Percentiles rank a stretch among this genome's conserved stretches.
Evolutionary conservation across 2,113 vertebrate genomes (phyloP).

Genomic region (Lota lota): DNA sequence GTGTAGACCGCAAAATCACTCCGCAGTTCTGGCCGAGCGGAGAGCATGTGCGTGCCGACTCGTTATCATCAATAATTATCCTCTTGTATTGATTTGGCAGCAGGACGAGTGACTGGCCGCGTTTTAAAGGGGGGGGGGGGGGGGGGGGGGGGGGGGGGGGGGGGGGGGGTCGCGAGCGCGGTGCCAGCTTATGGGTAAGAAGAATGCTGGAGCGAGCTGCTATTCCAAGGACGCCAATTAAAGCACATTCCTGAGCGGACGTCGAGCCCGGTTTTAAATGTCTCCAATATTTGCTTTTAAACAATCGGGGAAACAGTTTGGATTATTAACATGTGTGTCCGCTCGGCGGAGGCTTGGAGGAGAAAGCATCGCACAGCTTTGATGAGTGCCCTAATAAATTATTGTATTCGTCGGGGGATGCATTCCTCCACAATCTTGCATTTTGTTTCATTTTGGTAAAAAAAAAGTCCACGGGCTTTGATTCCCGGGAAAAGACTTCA

Average conservation of each 20-base stretch:
- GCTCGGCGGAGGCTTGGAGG: constrained; percentile 51
- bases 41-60: constrained; percentile 33
- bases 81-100: constrained; percentile 63
- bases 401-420: constrained; percentile 65
- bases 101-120: constrained; percentile 42
- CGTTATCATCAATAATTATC: constrained; percentile 64
- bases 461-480: constrained; percentile 16
- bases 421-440: constrained; percentile 49
- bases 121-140: constrained; percentile 15
- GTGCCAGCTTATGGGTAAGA: not conserved
- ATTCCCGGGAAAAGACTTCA: not conserved
- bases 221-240: constrained; percentile 71
- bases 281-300: constrained; percentile 75
- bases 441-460: constrained; percentile 51
- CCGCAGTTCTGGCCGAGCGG: constrained; percentile 47
- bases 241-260: constrained; percentile 62
- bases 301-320: constrained; percentile 69
- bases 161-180: not conserved
- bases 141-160: not conserved
- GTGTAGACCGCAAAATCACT: constrained; percentile 57
- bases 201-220: constrained; percentile 2
- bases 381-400: constrained; percentile 68
- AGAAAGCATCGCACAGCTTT: constrained; percentile 60
- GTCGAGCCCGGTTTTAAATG: constrained; percentile 65
- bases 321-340: constrained; percentile 77